Percentiles rank a stretch among this genome's conserved stretches.
Conservation (phyloP, 2,113 vertebrate species). For the Ceratotherium simum region DNA sequence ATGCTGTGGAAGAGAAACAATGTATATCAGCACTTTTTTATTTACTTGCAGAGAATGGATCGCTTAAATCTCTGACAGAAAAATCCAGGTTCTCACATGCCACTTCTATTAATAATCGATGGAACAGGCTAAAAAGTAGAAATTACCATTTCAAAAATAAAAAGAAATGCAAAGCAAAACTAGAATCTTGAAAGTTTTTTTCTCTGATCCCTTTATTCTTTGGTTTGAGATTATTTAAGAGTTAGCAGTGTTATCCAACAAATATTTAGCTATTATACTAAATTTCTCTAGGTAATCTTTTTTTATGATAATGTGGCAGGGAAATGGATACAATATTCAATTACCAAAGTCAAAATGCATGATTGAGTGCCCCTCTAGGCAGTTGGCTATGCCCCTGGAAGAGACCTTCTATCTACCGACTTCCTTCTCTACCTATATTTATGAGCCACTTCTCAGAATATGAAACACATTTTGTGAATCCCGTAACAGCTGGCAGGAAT, state of each 20-base stretch:
- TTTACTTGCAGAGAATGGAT: background rate
- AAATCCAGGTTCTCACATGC: background rate
- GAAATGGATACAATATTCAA: background rate
- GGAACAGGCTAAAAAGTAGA: background rate
- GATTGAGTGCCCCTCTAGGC: background rate
- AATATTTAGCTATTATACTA: background rate
- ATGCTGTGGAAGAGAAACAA: background rate
- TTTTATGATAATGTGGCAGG: constrained; percentile 5
- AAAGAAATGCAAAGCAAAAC: background rate
- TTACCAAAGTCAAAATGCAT: background rate
- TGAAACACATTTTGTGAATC: background rate
- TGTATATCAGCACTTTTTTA: background rate
- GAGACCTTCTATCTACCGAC: rapidly evolving
- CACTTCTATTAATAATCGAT: background rate
- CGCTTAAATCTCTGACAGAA: background rate
- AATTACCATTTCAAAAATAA: constrained; percentile 20
- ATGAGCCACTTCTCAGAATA: constrained; percentile 23
- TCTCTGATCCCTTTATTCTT: background rate
- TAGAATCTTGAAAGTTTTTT: background rate
- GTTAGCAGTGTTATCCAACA: background rate
- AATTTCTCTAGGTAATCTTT: background rate
- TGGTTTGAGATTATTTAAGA: background rate
- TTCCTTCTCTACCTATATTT: constrained; percentile 50
- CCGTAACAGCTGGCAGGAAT: background rate
- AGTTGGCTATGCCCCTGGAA: background rate